Conservation (phyloP, 2,888 invertebrate species). For the Meiosimyza platycephala region DNA sequence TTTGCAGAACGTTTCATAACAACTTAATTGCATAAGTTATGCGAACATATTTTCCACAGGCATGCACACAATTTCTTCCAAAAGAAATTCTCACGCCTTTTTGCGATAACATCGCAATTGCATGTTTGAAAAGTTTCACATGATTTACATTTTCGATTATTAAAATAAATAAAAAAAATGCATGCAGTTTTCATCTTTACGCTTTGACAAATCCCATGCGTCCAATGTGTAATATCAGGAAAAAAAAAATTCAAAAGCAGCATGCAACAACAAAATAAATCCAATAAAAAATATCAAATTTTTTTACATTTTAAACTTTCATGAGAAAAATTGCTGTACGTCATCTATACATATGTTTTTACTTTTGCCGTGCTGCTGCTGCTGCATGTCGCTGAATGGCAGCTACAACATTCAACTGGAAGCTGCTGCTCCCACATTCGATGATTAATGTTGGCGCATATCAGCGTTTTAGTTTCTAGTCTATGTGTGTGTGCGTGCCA, state of each 20-base stretch:
- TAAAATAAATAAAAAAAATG: too few relatives aligned
- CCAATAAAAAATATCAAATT: neutral
- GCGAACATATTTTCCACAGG: too few relatives aligned
- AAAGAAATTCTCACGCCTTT: too few relatives aligned
- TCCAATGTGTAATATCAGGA: neutral
- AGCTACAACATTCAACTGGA: neutral
- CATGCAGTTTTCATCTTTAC: neutral
- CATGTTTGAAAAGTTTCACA: conserved; percentile 1
- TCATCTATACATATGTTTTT: neutral
- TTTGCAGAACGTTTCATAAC: too few relatives aligned
- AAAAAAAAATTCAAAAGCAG: neutral
- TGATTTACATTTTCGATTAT: conserved; percentile 22
- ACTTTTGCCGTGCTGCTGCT: neutral
- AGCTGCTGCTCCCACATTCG: conserved; percentile 2
- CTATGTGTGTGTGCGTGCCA: neutral
- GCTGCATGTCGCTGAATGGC: conserved; percentile 6
- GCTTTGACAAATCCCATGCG: neutral
- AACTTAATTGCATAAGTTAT: too few relatives aligned
- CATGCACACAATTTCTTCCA: too few relatives aligned
- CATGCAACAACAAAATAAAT: neutral
- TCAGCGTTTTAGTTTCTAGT: neutral
- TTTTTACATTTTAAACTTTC: conserved; percentile 17
- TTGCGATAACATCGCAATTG: too few relatives aligned
- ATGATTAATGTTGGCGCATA: too few relatives aligned
- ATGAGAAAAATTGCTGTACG: conserved; percentile 15